Base-by-base conservation (phyloP, 2,797 vertebrate genomes). In the Gallinago solitaria region DNA sequence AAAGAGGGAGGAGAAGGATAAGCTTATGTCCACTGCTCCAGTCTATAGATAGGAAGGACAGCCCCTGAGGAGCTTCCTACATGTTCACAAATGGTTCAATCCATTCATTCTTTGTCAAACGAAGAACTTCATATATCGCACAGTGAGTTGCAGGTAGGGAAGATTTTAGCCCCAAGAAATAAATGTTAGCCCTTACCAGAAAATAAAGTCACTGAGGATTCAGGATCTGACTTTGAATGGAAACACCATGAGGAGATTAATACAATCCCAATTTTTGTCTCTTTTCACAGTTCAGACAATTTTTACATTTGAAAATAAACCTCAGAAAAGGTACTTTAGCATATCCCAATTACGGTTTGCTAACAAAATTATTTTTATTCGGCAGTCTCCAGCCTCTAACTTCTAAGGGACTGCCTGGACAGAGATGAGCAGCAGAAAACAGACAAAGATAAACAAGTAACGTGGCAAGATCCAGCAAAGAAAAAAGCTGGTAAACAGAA, bases 361-460 rank as follows among this genome's bases (percentile, higher is more conserved):
- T 82, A 96, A 83, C 71, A 33, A 74, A 77, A 87, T 37, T 47
- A 37, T 92, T 93, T 94, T 88, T 63, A 88, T 71, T 77, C n/a
- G 30, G 48, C 25, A 20, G 24, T 32, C 47, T 63, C 11, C 30
- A 81, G 24, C 33, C 53, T 73, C 54, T 33, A 71, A 2, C 20
- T 94, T 81, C 57, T 54, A 28, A 57, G 27, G 35, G 30, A 35
- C 15, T 85, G 16, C 27, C 67, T 33, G 28, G 51, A 20, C 68
- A 84, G 63, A 79, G 32, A 63, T 32, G 45, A 94, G n/a, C 53
- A 77, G 43, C 70, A 90, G 51, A 95, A 91, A 93, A 75, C 35
- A 87, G 90, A 54, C 47, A 39, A 88, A 67, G 78, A 84, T 71
- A 76, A 93, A 90, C 27, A 43, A 93, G 61, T 56, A 56, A 39